Base-by-base conservation (phyloP, 2,888 invertebrate species). In the Spodoptera littoralis region DNA sequence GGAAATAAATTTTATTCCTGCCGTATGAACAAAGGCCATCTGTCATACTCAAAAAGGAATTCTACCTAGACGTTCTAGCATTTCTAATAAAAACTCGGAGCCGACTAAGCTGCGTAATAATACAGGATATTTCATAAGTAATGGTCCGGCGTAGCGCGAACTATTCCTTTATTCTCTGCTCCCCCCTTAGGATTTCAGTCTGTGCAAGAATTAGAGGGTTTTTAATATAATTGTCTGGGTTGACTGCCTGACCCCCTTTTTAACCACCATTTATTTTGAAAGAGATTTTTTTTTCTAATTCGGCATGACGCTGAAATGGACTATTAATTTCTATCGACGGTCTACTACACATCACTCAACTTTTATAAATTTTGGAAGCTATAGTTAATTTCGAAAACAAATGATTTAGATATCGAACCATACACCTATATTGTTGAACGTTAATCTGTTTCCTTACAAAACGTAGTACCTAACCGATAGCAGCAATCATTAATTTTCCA, bases 41-140 rank as follows among this genome's bases (percentile, higher is more conserved):
- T 80, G 80, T 88, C 87, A 85, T 87, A 87, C 85, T 88, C 82
- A 85, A 86, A 88, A 82, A 83, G 82, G 72, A 85, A 86, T 86
- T 83, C 77, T 76, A 80, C 75, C 57, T 68, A 73, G 70, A 60
- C 56, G 63, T 65, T 36, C 69, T 69, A 77, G 74, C 65, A 43
- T 76, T 84, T 79, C 80, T 80, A 83, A 84, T 84, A 85, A 83
- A 83, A 85, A 80, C 67, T 66, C 63, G 60, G 58, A 61, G 67
- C 64, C 65, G 50, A 61, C 75, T 75, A 77, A 76, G 75, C 80
- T 65, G 65, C 73, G 76, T 76, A 80, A 78, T 77, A 77, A 80
- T 77, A 75, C 65, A 70, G 79, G 78, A 79, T 82, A 83, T 84
- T 81, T 72, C 72, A 82, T 80, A 84, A 77, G 70, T 73, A 72